Evolutionary conservation across 2,113 vertebrate species (phyloP), one percentile per base, ranked within the genome.

Genomic region (Calyptomena viridis): DNA sequence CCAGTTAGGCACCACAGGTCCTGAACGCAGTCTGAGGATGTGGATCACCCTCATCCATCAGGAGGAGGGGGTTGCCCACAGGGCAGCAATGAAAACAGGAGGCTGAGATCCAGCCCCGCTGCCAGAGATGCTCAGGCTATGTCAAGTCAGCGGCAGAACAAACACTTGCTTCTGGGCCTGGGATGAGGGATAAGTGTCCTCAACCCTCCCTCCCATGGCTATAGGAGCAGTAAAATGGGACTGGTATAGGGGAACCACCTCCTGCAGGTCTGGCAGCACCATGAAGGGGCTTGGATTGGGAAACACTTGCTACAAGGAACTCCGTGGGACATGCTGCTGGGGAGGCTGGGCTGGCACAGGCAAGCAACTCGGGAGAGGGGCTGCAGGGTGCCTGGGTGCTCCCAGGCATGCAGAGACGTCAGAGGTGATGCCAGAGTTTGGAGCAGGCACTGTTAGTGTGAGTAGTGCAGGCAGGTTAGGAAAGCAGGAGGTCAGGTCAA

Each of bases 401-500:
- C 25, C 50, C 1, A 2, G 44, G 30, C 35, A 24, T 19, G 33
- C 73, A 62, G 68, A 49, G 55, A n/a, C 39, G n/a, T 84, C 72
- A 89, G 89, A 53, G 72, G 89, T 67, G 96, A 88, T 3, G 74
- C 59, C 84, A 94, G 82, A 83, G 39, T 40, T 86, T 55, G 66
- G 78, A 92, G 79, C 67, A 79, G 93, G 63, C 55, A 20, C 81
- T 37, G 63, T 95, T 96, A 97, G 94, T 84, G 58, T 2, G 5
- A 66, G 95, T 72, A 96, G 96, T 64, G 84, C 88, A 92, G 83
- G 75, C 68, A 12, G 66, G 84, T 76, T 76, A 93, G 93, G 72
- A 82, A 97, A 97, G 97, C 37, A 1, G 78, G 40, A 1, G 5
- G 69, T 94, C 95, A 96, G 97, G 83, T 50, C 89, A 93, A 92